These are phyloP conservation scores for Hippasteria phrygiana DNA, from an alignment of 53 echinoderm and acorn worm genomes.

Conservation along the genomic window DNA sequence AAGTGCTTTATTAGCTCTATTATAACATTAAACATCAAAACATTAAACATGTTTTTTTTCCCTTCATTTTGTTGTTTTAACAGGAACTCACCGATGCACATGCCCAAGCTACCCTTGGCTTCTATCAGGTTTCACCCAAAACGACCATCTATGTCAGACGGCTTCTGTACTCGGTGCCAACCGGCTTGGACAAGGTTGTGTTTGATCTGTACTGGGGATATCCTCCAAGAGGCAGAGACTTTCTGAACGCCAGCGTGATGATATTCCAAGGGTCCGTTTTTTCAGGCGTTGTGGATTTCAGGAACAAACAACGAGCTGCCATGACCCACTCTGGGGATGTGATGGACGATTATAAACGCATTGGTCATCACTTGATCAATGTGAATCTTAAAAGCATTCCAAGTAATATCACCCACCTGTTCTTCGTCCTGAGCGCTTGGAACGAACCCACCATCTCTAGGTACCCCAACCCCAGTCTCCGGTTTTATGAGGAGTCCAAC, in stretches of 20 bases:
- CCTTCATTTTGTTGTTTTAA: neutral
- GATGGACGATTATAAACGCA: neutral
- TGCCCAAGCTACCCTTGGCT: constrained; percentile 23
- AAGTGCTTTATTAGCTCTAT: no score
- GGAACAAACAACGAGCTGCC: neutral
- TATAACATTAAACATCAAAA: neutral
- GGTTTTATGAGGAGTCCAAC: constrained; percentile 50
- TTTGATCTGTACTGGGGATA: constrained; percentile 71
- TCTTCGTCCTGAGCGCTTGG: constrained; percentile 55
- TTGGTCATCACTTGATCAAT: constrained; percentile 54
- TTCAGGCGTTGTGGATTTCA: constrained; percentile 28
- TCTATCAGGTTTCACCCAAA: constrained; percentile 21
- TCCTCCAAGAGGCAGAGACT: constrained; percentile 37
- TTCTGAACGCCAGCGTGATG: constrained; percentile 57
- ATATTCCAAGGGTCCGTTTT: constrained; percentile 35
- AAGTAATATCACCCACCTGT: constrained; percentile 30
- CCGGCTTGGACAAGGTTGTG: constrained; percentile 54
- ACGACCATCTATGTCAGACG: constrained; percentile 57
- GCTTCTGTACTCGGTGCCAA: constrained; percentile 53
- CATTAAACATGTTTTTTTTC: neutral
- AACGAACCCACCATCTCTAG: constrained; percentile 34
- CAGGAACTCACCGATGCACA: constrained; percentile 37
- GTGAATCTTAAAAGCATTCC: constrained; percentile 37
- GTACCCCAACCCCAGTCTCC: constrained; percentile 45
- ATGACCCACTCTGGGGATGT: constrained; percentile 51